These are phyloP conservation scores for Enteromius afrohamiltoni DNA, from an alignment of 2,797 vertebrate species.

Conservation along the genomic window DNA sequence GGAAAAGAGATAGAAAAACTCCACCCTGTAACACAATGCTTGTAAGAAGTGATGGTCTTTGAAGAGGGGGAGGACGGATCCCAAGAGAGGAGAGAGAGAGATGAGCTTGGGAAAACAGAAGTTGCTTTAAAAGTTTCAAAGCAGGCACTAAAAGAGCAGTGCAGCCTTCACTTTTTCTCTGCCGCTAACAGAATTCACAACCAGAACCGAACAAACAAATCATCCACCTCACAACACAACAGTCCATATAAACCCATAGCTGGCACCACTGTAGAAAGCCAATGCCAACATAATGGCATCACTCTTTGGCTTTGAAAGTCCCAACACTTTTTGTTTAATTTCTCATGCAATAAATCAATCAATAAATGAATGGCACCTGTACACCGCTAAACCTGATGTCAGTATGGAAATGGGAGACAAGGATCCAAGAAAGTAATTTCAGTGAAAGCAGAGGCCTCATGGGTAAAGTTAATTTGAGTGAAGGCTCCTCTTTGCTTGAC, in stretches of 20 bases:
- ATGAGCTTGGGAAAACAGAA: constrained; percentile 47
- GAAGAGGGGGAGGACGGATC: constrained; percentile 54
- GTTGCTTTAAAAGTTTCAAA: constrained; percentile 54
- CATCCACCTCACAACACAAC: constrained; percentile 10
- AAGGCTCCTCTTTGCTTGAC: constrained; percentile 51
- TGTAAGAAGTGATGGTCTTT: constrained; percentile 49
- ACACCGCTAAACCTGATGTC: constrained; percentile 18
- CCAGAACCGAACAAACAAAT: constrained; percentile 28
- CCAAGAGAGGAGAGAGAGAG: constrained; percentile 55
- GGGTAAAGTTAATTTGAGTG: constrained; percentile 48
- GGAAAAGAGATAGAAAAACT: constrained; percentile 47
- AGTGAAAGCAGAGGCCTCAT: constrained; percentile 44
- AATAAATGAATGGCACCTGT: constrained; percentile 44
- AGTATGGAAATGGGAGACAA: constrained; percentile 37
- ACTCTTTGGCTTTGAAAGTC: constrained; percentile 36
- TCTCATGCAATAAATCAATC: constrained; percentile 36
- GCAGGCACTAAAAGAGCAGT: constrained; percentile 34
- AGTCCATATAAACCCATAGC: constrained; percentile 20
- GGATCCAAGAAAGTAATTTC: constrained; percentile 57
- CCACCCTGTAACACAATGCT: constrained; percentile 52
- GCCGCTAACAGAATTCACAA: constrained; percentile 21
- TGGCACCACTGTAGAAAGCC: not conserved
- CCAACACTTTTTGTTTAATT: constrained; percentile 31
- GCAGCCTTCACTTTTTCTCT: constrained; percentile 26
- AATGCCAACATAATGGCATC: constrained; percentile 25